Base-by-base conservation (phyloP, 1,140 invertebrate species). In the Bombus huntii region DNA sequence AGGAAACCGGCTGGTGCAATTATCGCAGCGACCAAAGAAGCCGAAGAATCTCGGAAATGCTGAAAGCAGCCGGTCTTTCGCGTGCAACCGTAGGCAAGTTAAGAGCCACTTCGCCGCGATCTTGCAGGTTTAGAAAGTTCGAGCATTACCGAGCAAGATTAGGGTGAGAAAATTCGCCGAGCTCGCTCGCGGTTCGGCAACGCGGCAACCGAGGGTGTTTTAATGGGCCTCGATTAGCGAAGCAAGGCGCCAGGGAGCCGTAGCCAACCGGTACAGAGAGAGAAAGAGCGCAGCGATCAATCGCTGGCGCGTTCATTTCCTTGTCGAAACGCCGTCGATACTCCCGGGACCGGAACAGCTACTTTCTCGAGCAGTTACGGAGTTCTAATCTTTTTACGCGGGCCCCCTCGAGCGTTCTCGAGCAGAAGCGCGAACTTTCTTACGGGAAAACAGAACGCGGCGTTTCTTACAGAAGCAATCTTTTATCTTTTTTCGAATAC, bases 201-300 rank as follows among this genome's bases (percentile, higher is more conserved):
- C 70, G 78, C 85, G 79, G 88, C 90, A 53, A 44, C 62, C 31
- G 92, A 92, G 93, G 92, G 92, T 85, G 92, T 92, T 93, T 94
- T 95, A 94, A 95, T 95, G 93, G 92, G 89, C 85, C 88, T 53
- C 93, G 93, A 95, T 95, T 95, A 95, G 93, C 93, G 92, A 93
- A 94, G 94, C 89, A 92, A 94, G 94, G 92, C 94, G 92, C 93
- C 89, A 90, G 94, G 94, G 94, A 94, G 92, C 92, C 91, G 92
- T 94, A 93, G 87, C 81, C 65, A 83, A 87, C 70, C 91, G 1
- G 31, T 8, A 10, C 2, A 37, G 8, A 37, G 18, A 68, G 86
- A 88, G 90, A 92, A 90, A 74, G 72, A 47, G 44, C 9, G 18
- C 28, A 3, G 57, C 57, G 75, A 77, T 77, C 75, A 77, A 37